These are phyloP conservation scores for Corythornis cristatus DNA, from an alignment of 2,113 vertebrate species.

Conservation along the genomic window DNA sequence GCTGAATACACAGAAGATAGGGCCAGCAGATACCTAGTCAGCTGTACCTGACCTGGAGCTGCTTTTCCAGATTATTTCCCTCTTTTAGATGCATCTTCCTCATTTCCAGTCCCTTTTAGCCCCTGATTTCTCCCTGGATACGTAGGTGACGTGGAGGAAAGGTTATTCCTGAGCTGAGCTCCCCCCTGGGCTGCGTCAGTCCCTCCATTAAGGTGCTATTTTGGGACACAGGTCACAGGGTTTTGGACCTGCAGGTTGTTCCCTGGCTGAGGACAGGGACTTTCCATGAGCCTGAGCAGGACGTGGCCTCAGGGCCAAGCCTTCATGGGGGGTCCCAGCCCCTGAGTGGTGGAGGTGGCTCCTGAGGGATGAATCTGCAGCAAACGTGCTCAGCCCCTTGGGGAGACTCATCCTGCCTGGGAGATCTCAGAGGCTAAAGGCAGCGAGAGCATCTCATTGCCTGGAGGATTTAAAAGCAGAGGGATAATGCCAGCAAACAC, in stretches of 20 bases:
- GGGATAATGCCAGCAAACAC: not conserved
- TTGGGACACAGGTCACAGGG: not conserved
- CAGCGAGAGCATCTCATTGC: not conserved
- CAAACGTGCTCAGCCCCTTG: accelerated
- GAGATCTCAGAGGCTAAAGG: not conserved
- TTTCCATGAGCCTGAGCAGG: not conserved
- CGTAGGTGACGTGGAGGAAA: not conserved
- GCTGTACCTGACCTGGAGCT: too few species aligned
- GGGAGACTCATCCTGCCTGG: not conserved
- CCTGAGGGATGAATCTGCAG: not conserved
- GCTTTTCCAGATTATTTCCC: too few species aligned
- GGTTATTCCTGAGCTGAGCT: not conserved
- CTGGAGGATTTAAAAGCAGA: not conserved
- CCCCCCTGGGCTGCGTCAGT: not conserved
- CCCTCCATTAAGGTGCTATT: not conserved
- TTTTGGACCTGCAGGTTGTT: constrained; percentile 2
- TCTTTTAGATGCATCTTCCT: not conserved
- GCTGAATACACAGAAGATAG: too few species aligned
- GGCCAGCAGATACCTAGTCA: too few species aligned
- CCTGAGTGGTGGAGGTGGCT: not conserved
- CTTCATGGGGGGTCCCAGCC: not conserved
- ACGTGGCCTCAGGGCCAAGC: accelerated
- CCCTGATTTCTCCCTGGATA: not conserved
- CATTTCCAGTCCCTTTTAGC: not conserved
- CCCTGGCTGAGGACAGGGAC: not conserved